Percentiles rank a stretch among this genome's conserved stretches.
These are phyloP conservation scores for Vicugna pacos DNA, from an alignment of 2,113 vertebrate genomes.

Conservation along the genomic window DNA sequence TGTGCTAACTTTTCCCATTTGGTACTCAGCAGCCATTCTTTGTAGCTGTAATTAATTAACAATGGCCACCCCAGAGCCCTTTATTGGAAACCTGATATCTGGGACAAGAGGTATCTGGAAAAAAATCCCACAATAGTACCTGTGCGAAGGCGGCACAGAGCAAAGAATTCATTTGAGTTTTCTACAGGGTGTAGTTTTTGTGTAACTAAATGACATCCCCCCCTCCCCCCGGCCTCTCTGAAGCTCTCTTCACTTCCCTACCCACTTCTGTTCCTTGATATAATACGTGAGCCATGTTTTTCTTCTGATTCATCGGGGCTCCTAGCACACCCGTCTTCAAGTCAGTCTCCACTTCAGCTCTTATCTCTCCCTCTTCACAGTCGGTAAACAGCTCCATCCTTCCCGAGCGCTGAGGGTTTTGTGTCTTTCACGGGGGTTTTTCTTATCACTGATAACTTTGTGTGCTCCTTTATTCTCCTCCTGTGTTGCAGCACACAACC, in stretches of 20 bases:
- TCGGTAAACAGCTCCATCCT: conserved; percentile 19
- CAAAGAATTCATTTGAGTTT: conserved; percentile 48
- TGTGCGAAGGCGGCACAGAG: fast-evolving
- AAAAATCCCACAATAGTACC: not conserved
- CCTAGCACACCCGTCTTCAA: not conserved
- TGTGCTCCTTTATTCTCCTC: not conserved
- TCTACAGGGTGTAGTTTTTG: not conserved
- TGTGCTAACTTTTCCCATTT: not conserved
- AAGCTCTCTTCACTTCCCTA: conserved; percentile 21
- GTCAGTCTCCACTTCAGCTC: conserved; percentile 46
- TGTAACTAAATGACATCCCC: not conserved
- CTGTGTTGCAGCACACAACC: not conserved
- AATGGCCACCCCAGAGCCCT: not conserved
- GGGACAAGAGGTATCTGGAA: not conserved
- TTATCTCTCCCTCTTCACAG: conserved; percentile 56
- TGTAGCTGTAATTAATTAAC: conserved; percentile 54
- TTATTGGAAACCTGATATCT: conserved; percentile 53
- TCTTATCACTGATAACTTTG: conserved; percentile 38
- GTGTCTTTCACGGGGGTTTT: not conserved
- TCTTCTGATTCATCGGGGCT: not conserved
- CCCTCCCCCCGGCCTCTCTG: not conserved
- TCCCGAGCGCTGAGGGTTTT: not conserved
- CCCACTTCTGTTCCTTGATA: conserved; percentile 59
- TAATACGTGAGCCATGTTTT: conserved; percentile 2
- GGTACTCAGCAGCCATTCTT: conserved; percentile 2